Evolutionary conservation across 1,140 invertebrate species (phyloP), one percentile per base, ranked within the genome.

Genomic region (Papilio glaucus): DNA sequence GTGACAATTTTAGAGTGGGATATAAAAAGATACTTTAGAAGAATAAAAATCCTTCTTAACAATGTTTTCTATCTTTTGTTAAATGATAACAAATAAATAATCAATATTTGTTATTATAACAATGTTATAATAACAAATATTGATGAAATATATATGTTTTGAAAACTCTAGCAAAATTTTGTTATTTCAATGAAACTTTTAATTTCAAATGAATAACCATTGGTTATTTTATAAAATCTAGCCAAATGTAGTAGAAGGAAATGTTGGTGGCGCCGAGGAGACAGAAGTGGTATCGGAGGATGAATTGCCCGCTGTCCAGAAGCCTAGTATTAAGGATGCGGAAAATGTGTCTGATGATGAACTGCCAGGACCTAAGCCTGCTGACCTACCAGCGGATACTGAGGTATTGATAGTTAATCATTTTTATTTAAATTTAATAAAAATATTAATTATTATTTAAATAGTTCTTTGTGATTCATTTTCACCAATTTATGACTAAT

Each of bases 211-310:
- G 41, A 18, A 13, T 45, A 15, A 49, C 3, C 2, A 49, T n/a
- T 49, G 8, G 45, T 49, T 9, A 49, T 45, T 9, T 49, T 18
- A 18, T 8, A 9, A 21, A 49, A 49, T 21, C 7, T 21, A 49
- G 45, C 21, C 5, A 0, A 49, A 49, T 49, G n/a, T n/a, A n/a
- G 45, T 9, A 49, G 45, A 67, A 18, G 42, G 26, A 15, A 68
- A 68, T 0, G 7, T 85, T 68, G 87, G 89, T 53, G 85, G 90
- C 42, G 90, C 90, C 62, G 90, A 91, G 76, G 96, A 97, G 90
- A 97, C 96, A 0, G 96, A 97, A 86, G 96, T 96, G 1, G 96
- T 97, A 1, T 97, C 96, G 0, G 96, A 97, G 84, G 96, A 97
- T 89, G 96, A 97, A 90, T 85, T 97, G 29, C 96, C 96, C 24